Conservation (phyloP, 2,797 vertebrate species). For the Pelochelys cantorii region DNA sequence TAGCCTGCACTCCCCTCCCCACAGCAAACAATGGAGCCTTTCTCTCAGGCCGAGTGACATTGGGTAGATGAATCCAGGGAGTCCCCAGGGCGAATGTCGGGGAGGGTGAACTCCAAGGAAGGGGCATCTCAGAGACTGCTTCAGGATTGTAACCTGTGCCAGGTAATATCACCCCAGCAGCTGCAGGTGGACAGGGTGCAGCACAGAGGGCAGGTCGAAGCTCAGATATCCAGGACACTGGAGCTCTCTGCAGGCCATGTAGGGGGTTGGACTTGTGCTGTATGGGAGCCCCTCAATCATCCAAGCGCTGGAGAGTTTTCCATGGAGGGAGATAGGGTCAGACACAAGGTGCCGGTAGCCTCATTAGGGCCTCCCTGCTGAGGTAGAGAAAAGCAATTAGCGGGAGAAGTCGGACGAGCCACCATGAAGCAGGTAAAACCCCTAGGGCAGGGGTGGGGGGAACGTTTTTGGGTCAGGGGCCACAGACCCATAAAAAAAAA, state of each 20-base stretch:
- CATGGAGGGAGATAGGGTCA: neutral
- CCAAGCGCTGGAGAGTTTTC: no score
- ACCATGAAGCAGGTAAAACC: no score
- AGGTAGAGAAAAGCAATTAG: no score
- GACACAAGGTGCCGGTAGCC: no score
- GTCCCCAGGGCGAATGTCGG: neutral
- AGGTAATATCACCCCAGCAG: neutral
- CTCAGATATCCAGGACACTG: neutral
- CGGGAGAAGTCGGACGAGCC: no score
- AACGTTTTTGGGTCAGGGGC: no score
- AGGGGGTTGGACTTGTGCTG: no score
- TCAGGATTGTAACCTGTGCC: neutral
- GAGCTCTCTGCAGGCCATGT: neutral
- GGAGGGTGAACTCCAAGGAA: neutral
- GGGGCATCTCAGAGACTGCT: neutral
- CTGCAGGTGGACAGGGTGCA: neutral
- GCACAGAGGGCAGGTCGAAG: neutral
- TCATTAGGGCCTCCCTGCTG: no score
- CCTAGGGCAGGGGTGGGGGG: no score
- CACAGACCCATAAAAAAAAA: no score
- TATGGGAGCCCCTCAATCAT: no score
- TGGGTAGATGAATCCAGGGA: neutral
- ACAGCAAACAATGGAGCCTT: neutral
- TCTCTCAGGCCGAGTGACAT: neutral
- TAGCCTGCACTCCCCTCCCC: fast-evolving